A percentile compares a stretch with the other conserved stretches of the same genome.
Evolutionary conservation across 2,888 invertebrate genomes (phyloP).

Genomic region (Scrobipalpa atriplicella): DNA sequence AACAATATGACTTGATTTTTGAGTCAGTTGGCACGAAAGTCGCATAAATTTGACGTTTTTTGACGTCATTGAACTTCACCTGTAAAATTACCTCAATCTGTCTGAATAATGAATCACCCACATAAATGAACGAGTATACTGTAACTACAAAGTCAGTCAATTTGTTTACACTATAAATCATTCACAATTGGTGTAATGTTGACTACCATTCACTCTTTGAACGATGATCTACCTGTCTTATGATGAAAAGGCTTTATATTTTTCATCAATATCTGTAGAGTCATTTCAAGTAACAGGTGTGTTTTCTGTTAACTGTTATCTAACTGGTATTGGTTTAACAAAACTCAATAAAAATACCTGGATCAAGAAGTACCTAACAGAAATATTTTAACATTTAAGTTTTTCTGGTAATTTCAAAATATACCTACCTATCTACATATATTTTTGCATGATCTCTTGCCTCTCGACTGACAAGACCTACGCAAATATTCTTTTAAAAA

Average conservation of each 20-base stretch:
- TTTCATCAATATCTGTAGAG: background rate
- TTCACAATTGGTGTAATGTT: conserved; percentile 26
- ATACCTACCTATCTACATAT: too few species aligned
- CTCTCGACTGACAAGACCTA: too few species aligned
- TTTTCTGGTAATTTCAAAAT: too few species aligned
- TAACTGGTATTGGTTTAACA: too few species aligned
- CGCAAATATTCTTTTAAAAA: too few species aligned
- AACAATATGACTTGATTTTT: background rate
- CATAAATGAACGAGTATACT: conserved; percentile 8
- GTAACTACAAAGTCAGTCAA: background rate
- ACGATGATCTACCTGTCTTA: conserved; percentile 11
- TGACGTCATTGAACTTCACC: conserved; percentile 2
- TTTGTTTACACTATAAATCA: conserved; percentile 23
- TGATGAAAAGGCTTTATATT: background rate
- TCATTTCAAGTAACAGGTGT: background rate
- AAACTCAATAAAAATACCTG: too few species aligned
- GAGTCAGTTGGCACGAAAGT: background rate
- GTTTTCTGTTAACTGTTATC: background rate
- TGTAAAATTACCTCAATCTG: background rate
- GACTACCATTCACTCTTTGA: conserved; percentile 8
- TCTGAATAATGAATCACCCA: background rate
- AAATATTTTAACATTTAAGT: too few species aligned
- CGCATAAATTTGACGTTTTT: background rate
- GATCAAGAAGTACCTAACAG: background rate
- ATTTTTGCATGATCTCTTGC: too few species aligned